Base-by-base conservation (phyloP, 2,888 invertebrate genomes). In the Cantharis nigra region DNA sequence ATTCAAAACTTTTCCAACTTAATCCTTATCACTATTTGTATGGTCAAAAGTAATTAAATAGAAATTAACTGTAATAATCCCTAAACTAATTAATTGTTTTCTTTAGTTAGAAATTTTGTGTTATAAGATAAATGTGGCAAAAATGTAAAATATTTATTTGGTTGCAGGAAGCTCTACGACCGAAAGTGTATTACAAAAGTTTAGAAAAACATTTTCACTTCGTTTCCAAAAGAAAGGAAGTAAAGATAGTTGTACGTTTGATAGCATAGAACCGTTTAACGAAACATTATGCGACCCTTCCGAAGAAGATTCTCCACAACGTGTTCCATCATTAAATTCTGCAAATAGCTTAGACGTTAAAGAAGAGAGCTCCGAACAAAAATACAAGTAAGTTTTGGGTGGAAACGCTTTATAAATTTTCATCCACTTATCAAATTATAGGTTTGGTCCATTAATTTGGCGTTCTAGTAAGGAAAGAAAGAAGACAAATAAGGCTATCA, bases 371-470 rank as follows among this genome's bases (percentile, higher is more conserved):
- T 78, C 85, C 79, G 88, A 88, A 83, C 87, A 88, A 74, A 88
- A 87, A 83, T 85, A 87, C 81, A 87, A 86, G 88, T 88, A 83
- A 82, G 82, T 79, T 71, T 67, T 77, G 63, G 72, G 13, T 23
- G 5, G 10, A 73, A 23, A 26, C n/a, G n/a, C 14, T 71, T 71
- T 71, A 14, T 9, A 14, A 11, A 23, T 63, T 16, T 23, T 63
- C n/a, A 23, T n/a, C 18, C 14, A 20, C 16, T 26, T n/a, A 65
- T 33, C 70, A 70, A 70, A 69, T 78, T 83, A 20, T 86, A 93
- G 93, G 83, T 93, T 94, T 85, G 94, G 94, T n/a, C 92, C 93
- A 28, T 89, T 93, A 72, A 91, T 93, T 75, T 94, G 93, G 93
- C 91, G 94, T 78, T 91, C 92, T 18, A 93, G 93, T 84, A 94